These are phyloP conservation scores for Agrilus cyanescens DNA, from an alignment of 2,888 invertebrate species.

Conservation along the genomic window DNA sequence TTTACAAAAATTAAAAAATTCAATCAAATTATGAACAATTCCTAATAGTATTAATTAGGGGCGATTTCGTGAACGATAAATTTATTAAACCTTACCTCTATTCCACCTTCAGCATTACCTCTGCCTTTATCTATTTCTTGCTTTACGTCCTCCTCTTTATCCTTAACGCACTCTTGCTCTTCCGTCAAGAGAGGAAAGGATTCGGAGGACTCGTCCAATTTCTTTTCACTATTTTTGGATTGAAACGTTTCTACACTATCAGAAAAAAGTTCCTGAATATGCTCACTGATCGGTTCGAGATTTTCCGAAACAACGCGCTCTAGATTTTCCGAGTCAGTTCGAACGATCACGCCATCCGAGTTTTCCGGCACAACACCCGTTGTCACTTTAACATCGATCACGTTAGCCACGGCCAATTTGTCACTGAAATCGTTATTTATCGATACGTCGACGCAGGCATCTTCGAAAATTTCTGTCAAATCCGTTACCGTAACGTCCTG, in stretches of 20 bases:
- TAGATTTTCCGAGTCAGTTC: constrained; percentile 5
- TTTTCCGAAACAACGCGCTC: constrained; percentile 3
- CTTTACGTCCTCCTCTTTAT: constrained; percentile 7
- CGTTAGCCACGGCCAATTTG: constrained; percentile 24
- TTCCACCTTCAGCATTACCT: background rate
- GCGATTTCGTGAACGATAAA: no score
- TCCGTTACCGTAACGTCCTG: constrained; percentile 27
- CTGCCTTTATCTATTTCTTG: constrained; percentile 4
- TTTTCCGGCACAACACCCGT: constrained; percentile 4
- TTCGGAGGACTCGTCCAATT: background rate
- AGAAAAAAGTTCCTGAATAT: constrained; percentile 10
- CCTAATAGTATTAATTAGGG: no score
- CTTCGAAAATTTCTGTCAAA: constrained; percentile 12
- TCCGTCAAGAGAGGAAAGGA: constrained; percentile 30
- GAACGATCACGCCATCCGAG: constrained; percentile 4
- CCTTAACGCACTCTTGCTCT: constrained; percentile 28
- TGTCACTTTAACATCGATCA: constrained; percentile 24
- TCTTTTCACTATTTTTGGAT: constrained; percentile 7
- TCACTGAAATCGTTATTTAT: constrained; percentile 12
- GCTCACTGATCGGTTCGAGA: background rate
- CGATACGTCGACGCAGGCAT: constrained; percentile 3
- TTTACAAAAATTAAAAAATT: no score
- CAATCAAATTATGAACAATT: no score
- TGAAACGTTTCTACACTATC: constrained; percentile 8
- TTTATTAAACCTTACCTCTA: background rate